phyloP scores from a whole-genome alignment of 2,888 invertebrate genomes.

The Drosophila rellima region DNA sequence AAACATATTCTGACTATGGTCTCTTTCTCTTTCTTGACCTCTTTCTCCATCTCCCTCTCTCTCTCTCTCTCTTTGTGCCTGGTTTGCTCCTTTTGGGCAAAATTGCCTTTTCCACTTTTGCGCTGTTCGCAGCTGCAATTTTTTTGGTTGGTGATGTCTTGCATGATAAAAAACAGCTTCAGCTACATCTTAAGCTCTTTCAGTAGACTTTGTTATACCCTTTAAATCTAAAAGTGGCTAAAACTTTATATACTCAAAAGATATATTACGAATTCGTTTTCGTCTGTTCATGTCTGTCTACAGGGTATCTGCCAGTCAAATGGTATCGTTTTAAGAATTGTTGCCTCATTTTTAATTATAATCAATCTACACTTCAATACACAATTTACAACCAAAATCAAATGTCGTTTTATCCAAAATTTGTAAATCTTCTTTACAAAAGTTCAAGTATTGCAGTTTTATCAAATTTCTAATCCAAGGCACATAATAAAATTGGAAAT shows the following conservation, averaged over 20 bases:
- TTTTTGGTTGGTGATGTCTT: conserved; percentile 45
- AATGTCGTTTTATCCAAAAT: no score
- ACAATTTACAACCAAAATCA: no score
- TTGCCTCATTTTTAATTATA: no score
- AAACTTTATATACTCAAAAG: no score
- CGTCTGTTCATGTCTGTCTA: background rate
- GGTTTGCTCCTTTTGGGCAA: conserved; percentile 58
- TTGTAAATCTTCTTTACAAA: no score
- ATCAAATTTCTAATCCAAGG: no score
- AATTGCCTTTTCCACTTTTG: conserved; percentile 68
- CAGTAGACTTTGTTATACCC: conserved; percentile 5
- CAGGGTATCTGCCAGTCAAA: conserved; percentile 2
- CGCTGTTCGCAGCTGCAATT: conserved; percentile 48
- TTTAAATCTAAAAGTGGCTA: background rate
- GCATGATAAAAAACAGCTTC: conserved; percentile 34
- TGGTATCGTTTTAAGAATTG: background rate
- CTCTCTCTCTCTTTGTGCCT: background rate
- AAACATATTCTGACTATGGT: conserved; percentile 4
- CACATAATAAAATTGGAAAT: background rate
- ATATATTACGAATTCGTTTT: no score
- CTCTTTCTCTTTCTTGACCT: background rate
- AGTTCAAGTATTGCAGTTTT: no score
- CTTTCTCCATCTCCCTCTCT: background rate
- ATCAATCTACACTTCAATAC: no score
- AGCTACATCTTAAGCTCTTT: conserved; percentile 2